phyloP scores from a whole-genome alignment of 2,888 invertebrate species.

The Oegoconia quadripuncta region DNA sequence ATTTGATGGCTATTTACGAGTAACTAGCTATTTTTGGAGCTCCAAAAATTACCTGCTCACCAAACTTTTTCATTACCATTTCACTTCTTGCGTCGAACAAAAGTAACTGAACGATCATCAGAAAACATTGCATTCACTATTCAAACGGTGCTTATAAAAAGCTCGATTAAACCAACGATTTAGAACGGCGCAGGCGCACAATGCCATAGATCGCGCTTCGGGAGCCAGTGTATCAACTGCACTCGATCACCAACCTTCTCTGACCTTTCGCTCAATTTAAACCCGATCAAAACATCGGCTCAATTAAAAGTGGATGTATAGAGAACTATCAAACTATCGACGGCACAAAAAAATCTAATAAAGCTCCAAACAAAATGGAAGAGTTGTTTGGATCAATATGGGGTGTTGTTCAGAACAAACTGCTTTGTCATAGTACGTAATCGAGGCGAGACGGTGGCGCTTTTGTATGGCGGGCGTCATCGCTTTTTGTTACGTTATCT shows the following conservation, averaged over 20 bases:
- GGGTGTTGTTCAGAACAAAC: constrained; percentile 69
- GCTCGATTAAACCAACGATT: constrained; percentile 74
- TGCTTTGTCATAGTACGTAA: constrained; percentile 78
- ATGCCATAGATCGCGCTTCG: constrained; percentile 69
- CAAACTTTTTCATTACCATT: constrained; percentile 26
- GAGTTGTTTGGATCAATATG: constrained; percentile 77
- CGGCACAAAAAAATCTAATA: constrained; percentile 66
- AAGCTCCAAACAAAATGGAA: constrained; percentile 65
- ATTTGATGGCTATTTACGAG: too few species aligned
- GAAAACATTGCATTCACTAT: constrained; percentile 47
- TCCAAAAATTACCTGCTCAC: neutral
- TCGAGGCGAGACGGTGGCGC: constrained; percentile 74
- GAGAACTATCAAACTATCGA: constrained; percentile 31
- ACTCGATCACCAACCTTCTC: constrained; percentile 25
- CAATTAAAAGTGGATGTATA: constrained; percentile 35
- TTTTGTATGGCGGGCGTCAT: constrained; percentile 68
- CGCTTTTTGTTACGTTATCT: constrained; percentile 74
- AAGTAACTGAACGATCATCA: constrained; percentile 29
- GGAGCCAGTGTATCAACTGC: constrained; percentile 49
- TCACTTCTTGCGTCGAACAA: constrained; percentile 42
- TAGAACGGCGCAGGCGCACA: constrained; percentile 54
- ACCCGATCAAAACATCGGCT: constrained; percentile 17
- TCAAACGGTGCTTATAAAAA: constrained; percentile 61
- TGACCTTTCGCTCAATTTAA: constrained; percentile 19
- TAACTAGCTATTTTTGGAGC: too few species aligned